Percentiles rank a stretch among this genome's conserved stretches.
Evolutionary conservation across 2,113 vertebrate species (phyloP).

Genomic region (Ochotona curzoniae): DNA sequence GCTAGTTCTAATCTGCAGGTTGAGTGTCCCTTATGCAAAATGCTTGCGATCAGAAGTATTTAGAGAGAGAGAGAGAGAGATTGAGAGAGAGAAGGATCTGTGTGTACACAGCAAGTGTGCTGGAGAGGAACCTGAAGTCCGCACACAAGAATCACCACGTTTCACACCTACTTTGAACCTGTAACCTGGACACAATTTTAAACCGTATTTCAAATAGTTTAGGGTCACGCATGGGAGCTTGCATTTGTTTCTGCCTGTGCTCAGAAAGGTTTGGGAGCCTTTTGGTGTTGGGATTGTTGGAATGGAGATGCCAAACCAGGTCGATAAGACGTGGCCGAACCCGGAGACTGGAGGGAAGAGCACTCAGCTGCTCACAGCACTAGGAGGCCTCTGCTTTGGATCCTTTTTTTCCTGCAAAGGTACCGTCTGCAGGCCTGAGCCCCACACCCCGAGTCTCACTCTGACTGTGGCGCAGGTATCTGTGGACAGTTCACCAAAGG

Average conservation of each 20-base stretch:
- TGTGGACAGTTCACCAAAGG: background rate
- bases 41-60: background rate
- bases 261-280: background rate
- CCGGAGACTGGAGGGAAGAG: background rate
- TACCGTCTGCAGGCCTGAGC: background rate
- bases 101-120: background rate
- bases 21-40: background rate
- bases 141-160: background rate
- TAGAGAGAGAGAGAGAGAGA: too few species aligned
- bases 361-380: fast-evolving
- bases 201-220: background rate
- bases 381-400: background rate
- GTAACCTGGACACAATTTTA: background rate
- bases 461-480: background rate
- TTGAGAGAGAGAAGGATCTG: background rate
- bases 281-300: background rate
- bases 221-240: background rate
- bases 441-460: background rate
- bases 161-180: too few species aligned
- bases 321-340: background rate
- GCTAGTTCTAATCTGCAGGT: background rate
- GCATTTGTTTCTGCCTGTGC: background rate
- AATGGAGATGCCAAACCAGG: background rate
- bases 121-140: background rate
- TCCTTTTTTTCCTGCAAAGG: background rate